Conservation (phyloP, 2,888 invertebrate genomes). For the Patella depressa region DNA sequence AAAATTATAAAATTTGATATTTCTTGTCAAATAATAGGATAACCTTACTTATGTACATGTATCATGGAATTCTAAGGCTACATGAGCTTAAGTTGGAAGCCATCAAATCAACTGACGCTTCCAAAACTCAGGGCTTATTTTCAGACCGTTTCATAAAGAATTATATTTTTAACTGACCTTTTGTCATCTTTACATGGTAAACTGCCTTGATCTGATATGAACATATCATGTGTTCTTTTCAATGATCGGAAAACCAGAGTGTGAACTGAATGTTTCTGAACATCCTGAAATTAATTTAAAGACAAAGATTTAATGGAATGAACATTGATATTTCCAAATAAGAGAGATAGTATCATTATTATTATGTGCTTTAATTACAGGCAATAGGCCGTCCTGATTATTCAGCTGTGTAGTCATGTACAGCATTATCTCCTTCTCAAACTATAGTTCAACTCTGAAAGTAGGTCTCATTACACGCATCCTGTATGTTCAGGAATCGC, state of each 20-base stretch:
- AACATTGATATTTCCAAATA: too few relatives aligned
- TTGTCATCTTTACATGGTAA: constrained; percentile 87
- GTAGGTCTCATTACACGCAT: too few relatives aligned
- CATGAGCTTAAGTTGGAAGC: not conserved
- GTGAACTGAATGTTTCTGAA: constrained; percentile 96
- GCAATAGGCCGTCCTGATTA: too few relatives aligned
- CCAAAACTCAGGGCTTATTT: too few relatives aligned
- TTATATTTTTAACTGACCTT: constrained; percentile 76
- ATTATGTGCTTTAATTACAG: too few relatives aligned
- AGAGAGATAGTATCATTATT: too few relatives aligned
- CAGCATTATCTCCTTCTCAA: not conserved
- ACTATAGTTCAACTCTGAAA: not conserved
- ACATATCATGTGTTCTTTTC: constrained; percentile 98
- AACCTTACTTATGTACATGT: too few relatives aligned
- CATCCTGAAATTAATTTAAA: constrained; percentile 71
- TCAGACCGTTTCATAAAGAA: too few relatives aligned
- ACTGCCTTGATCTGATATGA: constrained; percentile 88
- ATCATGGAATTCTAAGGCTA: not conserved
- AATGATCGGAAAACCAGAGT: constrained; percentile 96
- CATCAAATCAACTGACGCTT: too few relatives aligned
- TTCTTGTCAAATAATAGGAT: too few relatives aligned
- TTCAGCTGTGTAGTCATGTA: not conserved
- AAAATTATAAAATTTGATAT: too few relatives aligned
- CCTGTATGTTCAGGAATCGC: too few relatives aligned
- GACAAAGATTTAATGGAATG: not conserved